Evolutionary conservation across 2,888 invertebrate genomes (phyloP), one percentile per base, ranked within the genome.

Genomic region (Crossocerus cetratus): DNA sequence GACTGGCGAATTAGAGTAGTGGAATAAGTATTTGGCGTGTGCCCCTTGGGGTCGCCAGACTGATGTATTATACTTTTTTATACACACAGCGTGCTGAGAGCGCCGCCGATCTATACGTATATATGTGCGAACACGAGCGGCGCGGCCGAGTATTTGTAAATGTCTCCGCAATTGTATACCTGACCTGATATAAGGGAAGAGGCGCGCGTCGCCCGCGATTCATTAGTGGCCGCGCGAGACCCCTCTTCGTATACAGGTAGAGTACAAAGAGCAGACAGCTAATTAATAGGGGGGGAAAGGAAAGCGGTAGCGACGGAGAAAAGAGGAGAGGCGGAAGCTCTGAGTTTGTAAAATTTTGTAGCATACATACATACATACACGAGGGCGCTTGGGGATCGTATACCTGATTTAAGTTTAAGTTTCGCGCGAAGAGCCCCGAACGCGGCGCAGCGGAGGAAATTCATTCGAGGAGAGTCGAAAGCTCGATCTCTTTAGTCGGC

Each of bases 51-150:
- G 32, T 83, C 87, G 85, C 87, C 88, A 86, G 89, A 89, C 89
- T 89, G 89, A 89, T 89, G 88, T 89, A 89, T 86, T 85, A 88
- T 88, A 87, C 83, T 86, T 88, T 74, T 87, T 89, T 88, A 88
- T 86, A 88, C 85, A 32, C 23, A 23, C 32, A 32, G 8, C 11
- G 32, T 32, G 32, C 32, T 32, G 32, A 32, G 32, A 32, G 32
- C 32, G 32, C 32, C 3, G 2, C 8, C 8, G 2, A 32, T 32
- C 8, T 32, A 32, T 32, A 32, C 32, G 32, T 32, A 32, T 32
- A 32, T 32, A 32, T 32, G 11, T 32, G 32, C 32, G 32, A 32
- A 32, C 32, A 85, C 86, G 85, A 82, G 85, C 83, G 84, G 84
- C 86, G 84, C 86, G 82, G 84, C 74, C 82, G 79, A 83, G 49